Conservation (phyloP, 2,113 vertebrate genomes). For the Lophius piscatorius region DNA sequence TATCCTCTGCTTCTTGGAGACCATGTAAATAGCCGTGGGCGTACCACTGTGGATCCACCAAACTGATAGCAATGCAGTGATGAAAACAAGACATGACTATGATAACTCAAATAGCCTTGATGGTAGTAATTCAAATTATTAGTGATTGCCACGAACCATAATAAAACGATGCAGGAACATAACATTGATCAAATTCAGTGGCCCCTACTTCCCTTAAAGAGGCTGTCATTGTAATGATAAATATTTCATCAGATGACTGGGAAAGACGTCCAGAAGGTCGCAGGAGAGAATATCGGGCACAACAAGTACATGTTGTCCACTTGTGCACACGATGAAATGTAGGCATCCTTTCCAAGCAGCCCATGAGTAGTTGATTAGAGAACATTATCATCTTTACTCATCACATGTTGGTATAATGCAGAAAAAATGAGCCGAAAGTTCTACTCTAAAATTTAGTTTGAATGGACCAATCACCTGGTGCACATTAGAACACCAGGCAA, state of each 20-base stretch:
- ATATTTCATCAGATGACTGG: slow-evolving; percentile 69
- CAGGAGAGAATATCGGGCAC: slow-evolving; percentile 34
- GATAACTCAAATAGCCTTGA: background rate
- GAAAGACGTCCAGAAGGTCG: slow-evolving; percentile 66
- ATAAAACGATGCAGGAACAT: slow-evolving; percentile 21
- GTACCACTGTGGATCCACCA: no score
- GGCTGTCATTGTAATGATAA: slow-evolving; percentile 72
- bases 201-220: slow-evolving; percentile 47
- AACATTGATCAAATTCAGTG: slow-evolving; percentile 44
- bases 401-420: no score
- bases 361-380: no score
- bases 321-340: no score
- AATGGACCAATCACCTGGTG: no score
- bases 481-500: no score
- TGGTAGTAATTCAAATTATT: slow-evolving; percentile 1
- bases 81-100: background rate
- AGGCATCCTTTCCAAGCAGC: no score
- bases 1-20: slow-evolving; percentile 19
- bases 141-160: slow-evolving; percentile 4
- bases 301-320: no score
- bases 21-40: slow-evolving; percentile 1
- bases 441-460: no score
- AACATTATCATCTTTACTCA: no score
- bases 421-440: background rate
- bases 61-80: background rate